A percentile compares a stretch with the other conserved stretches of the same genome.
phyloP scores from a whole-genome alignment of 2,888 invertebrate genomes.

The Philereme transversata region DNA sequence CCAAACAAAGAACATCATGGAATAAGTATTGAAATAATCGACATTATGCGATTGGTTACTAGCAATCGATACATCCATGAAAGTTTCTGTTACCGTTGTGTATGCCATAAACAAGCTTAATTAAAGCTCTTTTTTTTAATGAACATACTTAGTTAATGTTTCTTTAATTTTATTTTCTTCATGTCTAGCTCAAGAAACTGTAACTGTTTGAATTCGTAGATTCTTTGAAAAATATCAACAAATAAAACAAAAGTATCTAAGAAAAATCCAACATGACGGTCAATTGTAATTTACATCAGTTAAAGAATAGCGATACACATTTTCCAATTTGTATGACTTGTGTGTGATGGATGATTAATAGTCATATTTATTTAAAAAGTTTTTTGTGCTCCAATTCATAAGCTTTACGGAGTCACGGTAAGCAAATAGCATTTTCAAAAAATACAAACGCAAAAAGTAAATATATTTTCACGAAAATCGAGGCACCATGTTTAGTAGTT shows the following conservation, averaged over 20 bases:
- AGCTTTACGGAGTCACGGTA: slow-evolving; percentile 53
- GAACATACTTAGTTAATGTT: slow-evolving; percentile 7
- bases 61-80: background rate
- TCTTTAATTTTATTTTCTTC: slow-evolving; percentile 16
- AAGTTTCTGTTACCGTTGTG: slow-evolving; percentile 25
- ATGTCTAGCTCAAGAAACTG: slow-evolving; percentile 6
- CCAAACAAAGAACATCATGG: slow-evolving; percentile 5
- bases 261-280: slow-evolving; percentile 3
- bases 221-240: background rate
- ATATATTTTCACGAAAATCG: slow-evolving; percentile 74
- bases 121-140: slow-evolving; percentile 10
- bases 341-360: slow-evolving; percentile 4
- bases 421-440: slow-evolving; percentile 57
- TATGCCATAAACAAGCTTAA: slow-evolving; percentile 28
- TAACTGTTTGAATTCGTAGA: slow-evolving; percentile 3
- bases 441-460: slow-evolving; percentile 60
- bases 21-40: slow-evolving; percentile 7
- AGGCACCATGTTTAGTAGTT: slow-evolving; percentile 74
- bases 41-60: background rate
- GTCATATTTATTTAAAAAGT: slow-evolving; percentile 7
- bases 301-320: background rate
- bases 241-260: background rate
- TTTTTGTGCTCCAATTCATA: slow-evolving; percentile 29
- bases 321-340: slow-evolving; percentile 10
- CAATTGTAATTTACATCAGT: slow-evolving; percentile 14